Base-by-base conservation (phyloP, 2,113 vertebrate genomes). In the Mastomys coucha region DNA sequence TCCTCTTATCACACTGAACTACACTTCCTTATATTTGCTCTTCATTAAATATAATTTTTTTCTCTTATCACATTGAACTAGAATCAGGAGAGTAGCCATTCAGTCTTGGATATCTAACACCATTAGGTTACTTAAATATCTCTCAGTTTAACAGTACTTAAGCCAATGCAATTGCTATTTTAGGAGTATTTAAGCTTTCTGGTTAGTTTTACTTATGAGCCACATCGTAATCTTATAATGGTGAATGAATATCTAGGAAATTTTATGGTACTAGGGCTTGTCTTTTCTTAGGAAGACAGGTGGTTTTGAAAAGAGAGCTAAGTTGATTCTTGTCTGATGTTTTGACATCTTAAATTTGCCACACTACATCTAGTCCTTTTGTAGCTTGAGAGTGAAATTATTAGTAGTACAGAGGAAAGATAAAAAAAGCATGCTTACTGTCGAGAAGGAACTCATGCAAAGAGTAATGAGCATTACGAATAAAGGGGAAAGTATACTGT, bases 241-340 rank as follows among this genome's bases (percentile, higher is more conserved):
- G 69, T 88, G 45, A 92, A 49, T 81, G 26, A 92, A 58, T 80
- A 33, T 69, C 72, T 95, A 92, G 76, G 88, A 72, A 94, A 60
- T 84, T 88, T 92, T 60, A 93, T 70, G 75, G 90, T 53, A 65
- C 42, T 53, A 31, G n/a, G n/a, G 42, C 87, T 96, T 89, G 69
- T 84, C 86, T 96, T 96, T 67, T 94, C 56, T 94, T 89, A 58
- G 60, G 70, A 73, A 95, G 16, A 33, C 31, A 88, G 84, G 33
- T 36, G 45, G 45, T 75, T 96, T 88, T 76, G 58, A 91, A 81
- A 96, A 87, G 60, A 92, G 39, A 80, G 91, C 2, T 73, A 78
- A 56, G 53, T 96, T 82, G 60, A 87, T 78, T 96, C 39, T 31
- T 80, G 39, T 72, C 82, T 96, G 33, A 63, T 93, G 11, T 85